phyloP scores from a whole-genome alignment of 2,797 vertebrate genomes.

The Rhabdophis nuchalis region DNA sequence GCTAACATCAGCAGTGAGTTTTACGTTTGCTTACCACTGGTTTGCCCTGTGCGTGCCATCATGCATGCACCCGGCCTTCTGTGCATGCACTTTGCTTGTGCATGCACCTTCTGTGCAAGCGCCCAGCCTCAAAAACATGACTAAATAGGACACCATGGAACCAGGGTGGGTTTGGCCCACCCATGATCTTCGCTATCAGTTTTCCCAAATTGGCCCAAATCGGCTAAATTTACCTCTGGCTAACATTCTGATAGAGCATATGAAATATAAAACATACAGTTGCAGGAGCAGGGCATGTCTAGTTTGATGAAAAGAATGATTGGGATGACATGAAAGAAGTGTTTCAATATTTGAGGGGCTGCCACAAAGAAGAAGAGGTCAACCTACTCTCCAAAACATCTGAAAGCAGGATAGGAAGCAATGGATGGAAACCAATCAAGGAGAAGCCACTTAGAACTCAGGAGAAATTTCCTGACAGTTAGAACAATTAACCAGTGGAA shows the following conservation, averaged over 20 bases:
- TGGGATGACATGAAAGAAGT: background rate
- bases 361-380: background rate
- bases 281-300: background rate
- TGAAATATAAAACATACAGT: background rate
- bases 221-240: too few relatives aligned
- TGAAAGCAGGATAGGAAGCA: background rate
- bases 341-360: background rate
- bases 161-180: too few relatives aligned
- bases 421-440: background rate
- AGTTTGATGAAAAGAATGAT: background rate
- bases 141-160: too few relatives aligned
- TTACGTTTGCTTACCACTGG: too few relatives aligned
- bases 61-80: too few relatives aligned
- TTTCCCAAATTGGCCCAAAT: too few relatives aligned
- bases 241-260: background rate
- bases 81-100: too few relatives aligned
- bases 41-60: too few relatives aligned
- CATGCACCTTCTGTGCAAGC: too few relatives aligned
- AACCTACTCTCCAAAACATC: background rate
- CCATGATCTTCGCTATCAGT: too few relatives aligned
- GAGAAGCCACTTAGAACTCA: background rate
- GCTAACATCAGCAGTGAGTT: background rate
- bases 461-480: background rate
- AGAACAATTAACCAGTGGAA: background rate
- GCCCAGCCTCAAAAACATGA: too few relatives aligned